Evolutionary conservation across 2,113 vertebrate species (phyloP).

Genomic region (Lanius ludovicianus): DNA sequence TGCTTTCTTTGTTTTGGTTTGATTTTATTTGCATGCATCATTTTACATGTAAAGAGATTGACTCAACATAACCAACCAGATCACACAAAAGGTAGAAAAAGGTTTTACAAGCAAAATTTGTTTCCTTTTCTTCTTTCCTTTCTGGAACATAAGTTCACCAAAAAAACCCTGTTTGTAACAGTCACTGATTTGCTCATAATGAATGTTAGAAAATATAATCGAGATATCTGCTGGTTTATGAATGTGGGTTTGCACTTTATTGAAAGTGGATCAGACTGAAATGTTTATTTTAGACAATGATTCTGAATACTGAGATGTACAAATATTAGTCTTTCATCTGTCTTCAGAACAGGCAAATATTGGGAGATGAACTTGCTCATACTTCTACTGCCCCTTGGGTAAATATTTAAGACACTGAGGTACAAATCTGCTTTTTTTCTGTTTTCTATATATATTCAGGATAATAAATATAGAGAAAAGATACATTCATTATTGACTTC

Average conservation of each 20-base stretch:
- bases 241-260: accelerated
- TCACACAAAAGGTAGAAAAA: not conserved
- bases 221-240: not conserved
- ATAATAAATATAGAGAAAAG: constrained; percentile 66
- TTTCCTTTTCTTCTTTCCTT: not conserved
- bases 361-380: constrained; percentile 6
- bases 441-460: constrained; percentile 38
- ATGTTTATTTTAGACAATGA: not conserved
- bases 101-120: not conserved
- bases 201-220: not conserved
- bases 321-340: constrained; percentile 36
- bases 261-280: not conserved
- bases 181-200: not conserved
- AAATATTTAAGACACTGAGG: not conserved
- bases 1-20: constrained; percentile 33
- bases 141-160: not conserved
- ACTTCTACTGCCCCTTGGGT: not conserved
- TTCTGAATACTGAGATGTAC: not conserved
- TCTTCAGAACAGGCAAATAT: constrained; percentile 4
- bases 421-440: constrained; percentile 10
- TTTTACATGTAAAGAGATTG: constrained; percentile 15
- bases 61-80: not conserved
- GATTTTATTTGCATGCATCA: constrained; percentile 33
- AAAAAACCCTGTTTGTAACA: not conserved
- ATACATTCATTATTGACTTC: constrained; percentile 81